phyloP scores from a whole-genome alignment of 2,888 invertebrate species.

The Sinohyriopsis cumingii region DNA sequence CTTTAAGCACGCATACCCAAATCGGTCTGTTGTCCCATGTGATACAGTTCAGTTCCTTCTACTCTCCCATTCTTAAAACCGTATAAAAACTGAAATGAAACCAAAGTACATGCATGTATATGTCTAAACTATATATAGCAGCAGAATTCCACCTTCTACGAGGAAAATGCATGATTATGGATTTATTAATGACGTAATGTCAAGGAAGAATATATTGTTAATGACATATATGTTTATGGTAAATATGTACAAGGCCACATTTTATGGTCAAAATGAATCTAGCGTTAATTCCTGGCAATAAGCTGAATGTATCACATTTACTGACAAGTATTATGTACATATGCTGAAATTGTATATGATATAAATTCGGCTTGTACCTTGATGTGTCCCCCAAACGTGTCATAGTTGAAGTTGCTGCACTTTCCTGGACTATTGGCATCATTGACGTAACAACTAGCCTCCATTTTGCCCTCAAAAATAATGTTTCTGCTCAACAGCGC shows the following conservation, averaged over 20 bases:
- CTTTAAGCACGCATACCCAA: conserved; percentile 6
- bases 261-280: too few species aligned
- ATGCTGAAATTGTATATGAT: too few species aligned
- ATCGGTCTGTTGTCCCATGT: conserved; percentile 57
- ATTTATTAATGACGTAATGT: neutral
- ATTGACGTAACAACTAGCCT: conserved; percentile 34
- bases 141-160: too few species aligned
- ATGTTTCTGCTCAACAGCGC: conserved; percentile 53
- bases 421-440: conserved; percentile 35
- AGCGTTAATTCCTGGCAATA: too few species aligned
- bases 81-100: conserved; percentile 26
- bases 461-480: conserved; percentile 47
- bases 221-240: too few species aligned
- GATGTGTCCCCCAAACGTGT: conserved; percentile 56
- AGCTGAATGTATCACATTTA: too few species aligned
- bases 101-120: neutral
- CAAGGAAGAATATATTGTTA: too few species aligned
- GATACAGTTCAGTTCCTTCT: conserved; percentile 49
- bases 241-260: too few species aligned
- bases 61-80: conserved; percentile 41
- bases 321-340: too few species aligned
- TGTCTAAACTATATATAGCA: neutral
- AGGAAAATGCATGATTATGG: too few species aligned
- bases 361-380: conserved; percentile 32
- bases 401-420: conserved; percentile 27